A percentile compares a stretch with the other conserved stretches of the same genome.
Evolutionary conservation across 2,797 vertebrate genomes (phyloP).

Genomic region (Dipus sagitta): DNA sequence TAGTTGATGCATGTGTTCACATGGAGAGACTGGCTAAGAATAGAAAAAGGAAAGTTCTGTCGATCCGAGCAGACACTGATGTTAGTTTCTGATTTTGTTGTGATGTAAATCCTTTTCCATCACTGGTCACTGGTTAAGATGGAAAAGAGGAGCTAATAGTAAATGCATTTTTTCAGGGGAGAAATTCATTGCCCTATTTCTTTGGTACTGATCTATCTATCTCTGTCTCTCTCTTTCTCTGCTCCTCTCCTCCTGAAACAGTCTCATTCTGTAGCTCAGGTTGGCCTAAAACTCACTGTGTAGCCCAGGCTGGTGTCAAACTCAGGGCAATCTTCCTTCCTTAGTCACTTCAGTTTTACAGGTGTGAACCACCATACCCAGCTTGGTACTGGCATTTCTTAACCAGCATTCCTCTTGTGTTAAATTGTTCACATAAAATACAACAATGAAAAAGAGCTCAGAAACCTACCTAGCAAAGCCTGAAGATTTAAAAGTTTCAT

Average conservation of each 20-base stretch:
- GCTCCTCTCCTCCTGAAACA: no score
- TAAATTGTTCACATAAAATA: background rate
- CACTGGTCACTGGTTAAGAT: background rate
- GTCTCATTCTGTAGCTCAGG: no score
- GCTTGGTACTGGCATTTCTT: background rate
- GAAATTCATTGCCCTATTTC: background rate
- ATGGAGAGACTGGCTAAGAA: background rate
- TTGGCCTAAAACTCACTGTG: background rate
- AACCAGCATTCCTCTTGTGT: background rate
- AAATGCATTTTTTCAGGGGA: background rate
- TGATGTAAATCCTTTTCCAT: background rate
- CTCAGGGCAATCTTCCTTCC: background rate
- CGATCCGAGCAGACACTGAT: background rate
- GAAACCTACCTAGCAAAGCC: background rate
- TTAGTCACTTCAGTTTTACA: background rate
- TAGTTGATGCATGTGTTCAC: fast-evolving
- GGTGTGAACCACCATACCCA: background rate
- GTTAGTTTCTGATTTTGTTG: background rate
- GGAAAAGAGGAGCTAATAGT: background rate
- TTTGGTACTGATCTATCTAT: background rate
- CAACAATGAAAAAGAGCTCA: background rate
- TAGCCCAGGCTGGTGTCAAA: background rate
- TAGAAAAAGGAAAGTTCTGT: background rate
- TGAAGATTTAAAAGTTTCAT: background rate
- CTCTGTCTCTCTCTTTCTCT: background rate